phyloP scores from a whole-genome alignment of 2,888 invertebrate genomes.

The Thymelicus lineola region DNA sequence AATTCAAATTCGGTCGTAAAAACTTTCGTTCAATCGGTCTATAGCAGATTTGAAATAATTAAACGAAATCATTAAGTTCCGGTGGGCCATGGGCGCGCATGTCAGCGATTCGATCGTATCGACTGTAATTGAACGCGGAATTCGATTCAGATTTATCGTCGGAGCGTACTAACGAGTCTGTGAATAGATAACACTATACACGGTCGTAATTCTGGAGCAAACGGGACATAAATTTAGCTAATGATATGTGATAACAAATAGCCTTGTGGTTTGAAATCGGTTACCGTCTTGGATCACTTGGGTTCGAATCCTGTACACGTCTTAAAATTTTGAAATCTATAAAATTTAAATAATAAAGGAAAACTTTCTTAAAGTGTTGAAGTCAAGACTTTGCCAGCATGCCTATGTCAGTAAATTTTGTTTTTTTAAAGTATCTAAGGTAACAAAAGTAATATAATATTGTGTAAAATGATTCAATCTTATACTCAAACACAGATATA shows the following conservation, averaged over 20 bases:
- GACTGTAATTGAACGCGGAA: slow-evolving; percentile 19
- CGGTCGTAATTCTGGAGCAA: slow-evolving; percentile 70
- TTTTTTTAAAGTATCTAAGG: too few species aligned
- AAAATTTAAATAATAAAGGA: too few species aligned
- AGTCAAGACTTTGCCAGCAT: too few species aligned
- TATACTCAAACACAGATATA: too few species aligned
- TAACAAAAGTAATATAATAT: too few species aligned
- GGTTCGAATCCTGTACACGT: background rate
- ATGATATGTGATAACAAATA: slow-evolving; percentile 66
- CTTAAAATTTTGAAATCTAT: too few species aligned
- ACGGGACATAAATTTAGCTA: slow-evolving; percentile 75
- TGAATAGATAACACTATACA: slow-evolving; percentile 63
- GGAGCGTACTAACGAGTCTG: slow-evolving; percentile 58
- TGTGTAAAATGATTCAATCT: too few species aligned
- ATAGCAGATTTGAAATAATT: slow-evolving; percentile 15
- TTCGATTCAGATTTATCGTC: slow-evolving; percentile 32
- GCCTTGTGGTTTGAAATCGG: background rate
- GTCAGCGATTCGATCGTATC: slow-evolving; percentile 21
- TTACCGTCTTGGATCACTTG: background rate
- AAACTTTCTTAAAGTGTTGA: too few species aligned
- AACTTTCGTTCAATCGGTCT: background rate
- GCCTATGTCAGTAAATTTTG: too few species aligned
- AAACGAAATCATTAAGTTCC: slow-evolving; percentile 20
- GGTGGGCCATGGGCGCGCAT: slow-evolving; percentile 10
- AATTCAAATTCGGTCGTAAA: slow-evolving; percentile 7